Evolutionary conservation across 2,888 invertebrate genomes (phyloP), one percentile per base, ranked within the genome.

Genomic region (Calliopum simillimum): DNA sequence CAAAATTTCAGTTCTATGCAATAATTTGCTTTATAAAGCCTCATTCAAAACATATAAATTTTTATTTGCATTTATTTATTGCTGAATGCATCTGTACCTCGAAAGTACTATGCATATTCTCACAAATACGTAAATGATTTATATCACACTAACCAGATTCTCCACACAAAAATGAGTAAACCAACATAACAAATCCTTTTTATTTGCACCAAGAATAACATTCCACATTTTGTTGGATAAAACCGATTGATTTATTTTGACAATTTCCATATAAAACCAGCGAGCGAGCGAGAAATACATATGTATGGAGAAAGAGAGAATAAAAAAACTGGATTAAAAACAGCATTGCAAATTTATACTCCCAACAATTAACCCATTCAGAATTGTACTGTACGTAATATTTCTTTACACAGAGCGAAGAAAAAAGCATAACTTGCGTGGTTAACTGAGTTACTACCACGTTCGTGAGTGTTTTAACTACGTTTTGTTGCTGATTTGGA

Each of bases 221-320:
- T 78, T 80, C 80, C 81, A 56, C 43, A 61, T 23, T n/a, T n/a
- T 67, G 21, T 79, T 81, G 79, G 83, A 83, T 82, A 83, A 83
- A 83, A 78, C 83, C 84, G 82, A 83, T 82, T 82, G 84, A 82
- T 83, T 82, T 82, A 82, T 82, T 82, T 82, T 83, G 81, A 82
- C 84, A 82, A 79, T 82, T 78, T 80, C 78, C 78, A 77, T 76
- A 76, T 33, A 33, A 33, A 33, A 33, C 33, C 33, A 33, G 33
- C 33, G 33, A 33, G 33, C 8, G 79, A 78, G 75, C 68, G 76
- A 19, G 47, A 33, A 5, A 33, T 21, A 25, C 41, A 68, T 51
- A 41, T 62, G 33, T 68, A 33, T 12, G 1, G 33, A 49, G 58
- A 16, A 6, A 16, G 59, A 25, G n/a, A 61, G 16, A 61, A n/a